phyloP scores from a whole-genome alignment of 1,140 invertebrate genomes.

The Lamellibrachia luymesi region DNA sequence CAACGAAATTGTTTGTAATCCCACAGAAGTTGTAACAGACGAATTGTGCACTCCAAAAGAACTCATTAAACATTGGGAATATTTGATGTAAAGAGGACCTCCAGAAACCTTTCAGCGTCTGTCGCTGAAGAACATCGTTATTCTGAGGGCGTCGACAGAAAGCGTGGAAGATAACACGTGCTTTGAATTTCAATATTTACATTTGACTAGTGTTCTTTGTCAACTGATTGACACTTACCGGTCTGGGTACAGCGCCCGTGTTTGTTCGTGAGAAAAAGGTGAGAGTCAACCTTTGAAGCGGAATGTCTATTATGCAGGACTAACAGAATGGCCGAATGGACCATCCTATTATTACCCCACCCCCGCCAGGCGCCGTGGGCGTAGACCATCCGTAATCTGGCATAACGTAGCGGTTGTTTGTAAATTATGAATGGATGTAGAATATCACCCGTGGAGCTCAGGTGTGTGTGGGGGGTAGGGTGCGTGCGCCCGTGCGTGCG shows the following conservation, averaged over 20 bases:
- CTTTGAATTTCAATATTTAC: background rate
- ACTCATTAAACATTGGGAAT: background rate
- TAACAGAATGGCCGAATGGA: background rate
- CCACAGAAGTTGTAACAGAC: background rate
- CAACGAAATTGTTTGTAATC: background rate
- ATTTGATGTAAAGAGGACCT: background rate
- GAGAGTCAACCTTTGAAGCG: background rate
- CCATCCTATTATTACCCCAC: background rate
- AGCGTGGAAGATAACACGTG: background rate
- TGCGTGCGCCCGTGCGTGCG: background rate
- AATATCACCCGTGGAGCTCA: background rate
- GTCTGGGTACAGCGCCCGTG: background rate
- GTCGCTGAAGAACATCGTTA: background rate
- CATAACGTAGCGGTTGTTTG: background rate
- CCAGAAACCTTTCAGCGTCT: background rate
- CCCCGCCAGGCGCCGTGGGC: background rate
- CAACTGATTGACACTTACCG: background rate
- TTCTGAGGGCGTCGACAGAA: background rate
- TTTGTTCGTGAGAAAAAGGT: background rate
- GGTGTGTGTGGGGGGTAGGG: too few species aligned
- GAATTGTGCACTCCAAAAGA: background rate
- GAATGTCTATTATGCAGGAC: background rate
- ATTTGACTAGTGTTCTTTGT: background rate
- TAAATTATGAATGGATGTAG: background rate
- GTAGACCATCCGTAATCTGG: background rate